Base-by-base conservation (phyloP, 2,113 vertebrate species). In the Acanthochromis polyacanthus region DNA sequence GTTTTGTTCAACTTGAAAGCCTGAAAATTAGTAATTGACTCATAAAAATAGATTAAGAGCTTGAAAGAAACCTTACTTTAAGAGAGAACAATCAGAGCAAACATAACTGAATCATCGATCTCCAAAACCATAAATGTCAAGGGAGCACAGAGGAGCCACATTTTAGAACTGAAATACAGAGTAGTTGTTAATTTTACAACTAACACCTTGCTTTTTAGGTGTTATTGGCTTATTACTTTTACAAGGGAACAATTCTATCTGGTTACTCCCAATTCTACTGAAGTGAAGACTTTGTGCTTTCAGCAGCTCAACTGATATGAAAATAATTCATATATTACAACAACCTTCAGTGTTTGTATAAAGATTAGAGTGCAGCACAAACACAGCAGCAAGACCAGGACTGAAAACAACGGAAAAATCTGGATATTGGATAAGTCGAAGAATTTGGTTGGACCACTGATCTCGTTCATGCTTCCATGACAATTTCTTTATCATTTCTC, bases 81-180 rank as follows among this genome's bases (percentile, higher is more conserved):
- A 60, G 60, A 58, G 17, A 59, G 32, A 71, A 60, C 56, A 67
- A 66, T 69, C 48, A 57, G 43, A 60, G 50, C 62, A 64, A 80
- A 81, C 14, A 52, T 5, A 64, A 69, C 17, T 53, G n/a, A 83
- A 69, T 75, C 56, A 71, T 68, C 55, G 52, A 71, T 60, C 65
- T 43, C 43, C 45, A 55, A 43, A 79, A 76, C 52, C 53, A 72
- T 75, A 75, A 67, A 85, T 75, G 56, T 70, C 65, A 70, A 82
- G 78, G 32, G 50, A 71, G 55, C 64, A 64, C 38, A 61, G 46
- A 66, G 60, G 58, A 52, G 60, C 3, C 62, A 55, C 28, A 19
- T 51, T 71, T 71, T 16, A 78, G 9, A 20, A 48, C 43, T 68
- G 46, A 66, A 61, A 65, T 61, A 25, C 53, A 48, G 59, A 62